These are phyloP conservation scores for Microcebus jonahi DNA, from an alignment of 2,113 vertebrate species.

Conservation along the genomic window DNA sequence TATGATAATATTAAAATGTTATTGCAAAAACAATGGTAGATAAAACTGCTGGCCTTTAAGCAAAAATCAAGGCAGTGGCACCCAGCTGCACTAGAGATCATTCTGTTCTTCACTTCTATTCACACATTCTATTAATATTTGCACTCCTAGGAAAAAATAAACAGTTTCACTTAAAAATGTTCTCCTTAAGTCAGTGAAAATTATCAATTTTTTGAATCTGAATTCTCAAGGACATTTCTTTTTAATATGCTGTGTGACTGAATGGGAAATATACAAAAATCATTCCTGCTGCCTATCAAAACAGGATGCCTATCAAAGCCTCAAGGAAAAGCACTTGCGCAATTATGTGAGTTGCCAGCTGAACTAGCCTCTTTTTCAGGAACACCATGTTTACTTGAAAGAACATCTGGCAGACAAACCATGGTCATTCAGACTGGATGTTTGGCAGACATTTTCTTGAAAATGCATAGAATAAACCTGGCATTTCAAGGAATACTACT, in stretches of 20 bases:
- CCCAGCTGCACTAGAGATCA: not conserved
- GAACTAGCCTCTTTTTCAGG: too few relatives aligned
- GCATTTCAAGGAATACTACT: too few relatives aligned
- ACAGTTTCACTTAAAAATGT: not conserved
- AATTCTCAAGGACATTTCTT: not conserved
- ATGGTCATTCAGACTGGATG: too few relatives aligned
- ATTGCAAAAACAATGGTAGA: not conserved
- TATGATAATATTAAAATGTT: not conserved
- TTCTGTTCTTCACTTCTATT: not conserved
- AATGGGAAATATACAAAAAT: not conserved
- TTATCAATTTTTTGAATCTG: not conserved
- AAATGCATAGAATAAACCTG: too few relatives aligned
- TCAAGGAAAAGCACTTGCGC: not conserved
- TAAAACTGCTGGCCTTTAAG: not conserved
- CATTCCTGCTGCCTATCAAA: not conserved
- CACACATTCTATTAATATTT: not conserved
- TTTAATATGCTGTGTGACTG: not conserved
- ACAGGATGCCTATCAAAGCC: not conserved
- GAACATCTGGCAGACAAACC: too few relatives aligned
- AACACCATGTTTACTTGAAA: too few relatives aligned
- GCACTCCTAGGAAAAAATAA: not conserved
- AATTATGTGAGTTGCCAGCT: not conserved
- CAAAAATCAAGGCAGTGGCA: not conserved
- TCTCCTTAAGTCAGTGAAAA: not conserved
- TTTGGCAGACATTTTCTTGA: too few relatives aligned